phyloP scores from a whole-genome alignment of 2,888 invertebrate genomes.

The Scaptomyza caliginosa region DNA sequence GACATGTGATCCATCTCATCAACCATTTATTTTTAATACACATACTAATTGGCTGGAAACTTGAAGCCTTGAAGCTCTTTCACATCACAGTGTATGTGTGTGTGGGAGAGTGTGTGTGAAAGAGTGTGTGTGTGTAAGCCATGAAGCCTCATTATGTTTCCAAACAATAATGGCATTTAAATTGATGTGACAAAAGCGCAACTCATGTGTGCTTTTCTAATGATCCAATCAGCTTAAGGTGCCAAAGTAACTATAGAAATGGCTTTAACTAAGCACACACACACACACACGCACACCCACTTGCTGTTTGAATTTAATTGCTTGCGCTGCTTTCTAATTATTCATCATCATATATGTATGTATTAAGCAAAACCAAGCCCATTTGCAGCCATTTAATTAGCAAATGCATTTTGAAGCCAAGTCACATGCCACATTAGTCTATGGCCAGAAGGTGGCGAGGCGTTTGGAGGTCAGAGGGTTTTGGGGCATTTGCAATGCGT shows the following conservation, averaged over 20 bases:
- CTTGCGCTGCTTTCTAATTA: constrained; percentile 20
- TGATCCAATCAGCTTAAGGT: constrained; percentile 11
- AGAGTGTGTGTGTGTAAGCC: neutral
- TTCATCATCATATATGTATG: constrained; percentile 1
- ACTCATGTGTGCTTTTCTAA: constrained; percentile 1
- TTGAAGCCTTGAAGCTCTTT: neutral
- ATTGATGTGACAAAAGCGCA: neutral
- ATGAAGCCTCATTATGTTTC: neutral
- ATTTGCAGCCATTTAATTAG: constrained; percentile 35
- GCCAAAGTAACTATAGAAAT: constrained; percentile 1
- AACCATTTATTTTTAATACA: neutral
- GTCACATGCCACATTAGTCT: constrained; percentile 4
- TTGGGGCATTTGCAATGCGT: constrained; percentile 7
- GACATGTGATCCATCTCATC: neutral
- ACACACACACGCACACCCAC: neutral
- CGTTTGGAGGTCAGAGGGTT: neutral
- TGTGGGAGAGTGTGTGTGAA: neutral
- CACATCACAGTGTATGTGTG: neutral
- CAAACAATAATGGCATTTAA: neutral
- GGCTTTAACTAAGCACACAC: neutral
- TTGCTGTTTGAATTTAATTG: neutral
- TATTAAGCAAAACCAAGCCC: neutral
- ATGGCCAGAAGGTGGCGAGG: neutral
- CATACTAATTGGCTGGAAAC: neutral
- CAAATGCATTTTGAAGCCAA: constrained; percentile 31